Conservation (phyloP, 2,113 vertebrate genomes). For the Pipra filicauda region DNA sequence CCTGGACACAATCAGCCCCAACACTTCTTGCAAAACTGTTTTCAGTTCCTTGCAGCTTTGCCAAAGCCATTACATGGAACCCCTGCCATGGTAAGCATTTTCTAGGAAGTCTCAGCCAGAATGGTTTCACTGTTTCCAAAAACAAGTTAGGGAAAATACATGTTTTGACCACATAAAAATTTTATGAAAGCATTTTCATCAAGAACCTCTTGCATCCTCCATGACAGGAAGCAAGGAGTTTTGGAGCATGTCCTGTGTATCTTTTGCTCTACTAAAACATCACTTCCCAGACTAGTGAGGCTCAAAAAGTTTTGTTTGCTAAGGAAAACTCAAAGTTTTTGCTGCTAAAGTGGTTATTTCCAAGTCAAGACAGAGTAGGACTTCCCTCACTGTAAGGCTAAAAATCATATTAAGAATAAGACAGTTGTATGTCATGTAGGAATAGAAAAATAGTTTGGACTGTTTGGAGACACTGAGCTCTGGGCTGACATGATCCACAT, state of each 20-base stretch:
- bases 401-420: background rate
- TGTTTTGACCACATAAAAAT: background rate
- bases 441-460: background rate
- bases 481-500: accelerated
- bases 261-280: background rate
- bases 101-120: background rate
- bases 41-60: background rate
- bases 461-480: background rate
- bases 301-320: background rate
- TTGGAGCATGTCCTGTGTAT: background rate
- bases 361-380: background rate
- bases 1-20: background rate
- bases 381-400: background rate
- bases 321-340: background rate
- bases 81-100: background rate
- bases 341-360: background rate
- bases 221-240: background rate
- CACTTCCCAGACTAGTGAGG: background rate
- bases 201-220: background rate
- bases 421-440: accelerated
- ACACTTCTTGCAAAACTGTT: background rate
- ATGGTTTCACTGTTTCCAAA: background rate
- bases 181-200: background rate
- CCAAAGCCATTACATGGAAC: background rate
- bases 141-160: background rate